These are phyloP conservation scores for Agrotis puta DNA, from an alignment of 2,888 invertebrate species.

Conservation along the genomic window DNA sequence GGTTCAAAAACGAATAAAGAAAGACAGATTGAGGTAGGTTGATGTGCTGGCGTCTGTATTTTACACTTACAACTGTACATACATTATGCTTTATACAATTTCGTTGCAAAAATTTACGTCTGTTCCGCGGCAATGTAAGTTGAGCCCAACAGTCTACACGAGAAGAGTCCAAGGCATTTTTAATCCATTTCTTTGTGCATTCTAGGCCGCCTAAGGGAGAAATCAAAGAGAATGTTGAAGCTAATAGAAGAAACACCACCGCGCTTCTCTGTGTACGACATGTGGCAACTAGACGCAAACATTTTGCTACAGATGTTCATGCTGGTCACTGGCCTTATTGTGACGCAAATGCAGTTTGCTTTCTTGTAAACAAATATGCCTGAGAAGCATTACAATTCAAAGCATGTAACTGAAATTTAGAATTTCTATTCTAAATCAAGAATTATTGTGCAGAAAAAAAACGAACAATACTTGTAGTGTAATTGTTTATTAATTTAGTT, in stretches of 20 bases:
- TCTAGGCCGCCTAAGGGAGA: slow-evolving; percentile 79
- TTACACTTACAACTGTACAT: too few species aligned
- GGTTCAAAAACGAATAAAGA: too few species aligned
- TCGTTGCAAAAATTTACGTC: too few species aligned
- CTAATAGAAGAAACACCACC: slow-evolving; percentile 79
- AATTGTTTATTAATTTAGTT: slow-evolving; percentile 33
- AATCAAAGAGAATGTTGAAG: slow-evolving; percentile 79
- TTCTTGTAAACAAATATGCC: slow-evolving; percentile 59
- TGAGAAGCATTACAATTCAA: background rate
- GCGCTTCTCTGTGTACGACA: slow-evolving; percentile 71
- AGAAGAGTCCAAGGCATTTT: background rate
- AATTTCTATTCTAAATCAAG: background rate
- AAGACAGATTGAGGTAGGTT: too few species aligned
- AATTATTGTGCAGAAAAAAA: background rate
- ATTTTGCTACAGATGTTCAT: slow-evolving; percentile 68
- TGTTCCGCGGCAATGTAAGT: too few species aligned
- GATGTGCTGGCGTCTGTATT: too few species aligned
- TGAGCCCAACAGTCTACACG: background rate
- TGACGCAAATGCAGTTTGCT: slow-evolving; percentile 72
- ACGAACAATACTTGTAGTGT: background rate
- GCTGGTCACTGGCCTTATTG: slow-evolving; percentile 69
- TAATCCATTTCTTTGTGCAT: slow-evolving; percentile 19
- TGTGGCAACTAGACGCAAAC: slow-evolving; percentile 72
- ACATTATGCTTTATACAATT: too few species aligned
- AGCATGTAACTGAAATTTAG: background rate